Percentiles rank a stretch among this genome's conserved stretches.
Evolutionary conservation across 2,113 vertebrate species (phyloP).

Genomic region (Oncorhynchus keta): DNA sequence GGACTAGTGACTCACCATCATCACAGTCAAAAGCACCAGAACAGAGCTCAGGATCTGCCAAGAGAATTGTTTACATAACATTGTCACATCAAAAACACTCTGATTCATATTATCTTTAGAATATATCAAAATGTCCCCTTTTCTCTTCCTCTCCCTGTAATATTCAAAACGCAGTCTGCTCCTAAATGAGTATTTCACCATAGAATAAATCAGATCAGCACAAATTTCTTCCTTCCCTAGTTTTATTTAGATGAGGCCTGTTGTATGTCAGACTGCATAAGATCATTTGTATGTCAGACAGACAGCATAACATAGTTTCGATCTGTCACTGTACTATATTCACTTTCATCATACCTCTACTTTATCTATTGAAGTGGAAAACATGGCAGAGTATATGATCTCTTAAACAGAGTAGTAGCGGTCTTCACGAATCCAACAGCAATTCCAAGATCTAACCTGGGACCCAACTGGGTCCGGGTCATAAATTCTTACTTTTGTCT

Average conservation of each 20-base stretch:
- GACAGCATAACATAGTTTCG: background rate
- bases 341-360: background rate
- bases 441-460: too few species aligned
- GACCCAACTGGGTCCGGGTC: too few species aligned
- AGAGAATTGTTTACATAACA: slow-evolving; percentile 22
- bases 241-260: background rate
- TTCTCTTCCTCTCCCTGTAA: background rate
- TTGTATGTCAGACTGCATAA: background rate
- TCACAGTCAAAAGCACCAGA: slow-evolving; percentile 5
- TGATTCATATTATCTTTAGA: slow-evolving; percentile 14
- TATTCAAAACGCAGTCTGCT: background rate
- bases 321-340: background rate
- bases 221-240: background rate
- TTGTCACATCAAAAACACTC: slow-evolving; percentile 7
- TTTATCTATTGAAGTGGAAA: background rate
- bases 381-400: background rate
- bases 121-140: slow-evolving; percentile 1
- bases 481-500: too few species aligned
- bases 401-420: background rate
- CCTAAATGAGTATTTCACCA: background rate
- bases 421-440: background rate
- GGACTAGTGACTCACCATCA: slow-evolving; percentile 24
- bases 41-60: background rate
- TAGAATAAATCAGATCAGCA: background rate
- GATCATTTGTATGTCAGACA: background rate